Base-by-base conservation (phyloP, 2,888 invertebrate genomes). In the Drosophila putrida region DNA sequence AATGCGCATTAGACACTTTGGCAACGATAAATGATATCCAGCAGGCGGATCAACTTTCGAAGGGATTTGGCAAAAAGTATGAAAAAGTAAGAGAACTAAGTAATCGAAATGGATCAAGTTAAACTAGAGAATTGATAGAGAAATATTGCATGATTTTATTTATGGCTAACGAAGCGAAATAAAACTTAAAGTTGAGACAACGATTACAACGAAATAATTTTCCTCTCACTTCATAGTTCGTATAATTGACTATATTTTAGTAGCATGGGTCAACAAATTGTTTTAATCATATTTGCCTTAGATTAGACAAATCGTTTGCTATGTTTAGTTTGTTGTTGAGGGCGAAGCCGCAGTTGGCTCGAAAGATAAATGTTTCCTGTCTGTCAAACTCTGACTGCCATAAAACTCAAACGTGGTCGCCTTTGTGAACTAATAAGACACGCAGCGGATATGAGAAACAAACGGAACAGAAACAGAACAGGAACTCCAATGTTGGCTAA, bases 321-420 rank as follows among this genome's bases (percentile, higher is more conserved):
- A 66, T 79, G 78, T 74, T 71, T 59, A 66, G 71, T 65, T 83
- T 8, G 46, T 35, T 55, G 6, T 25, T 44, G 35, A 20, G 9
- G 10, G 43, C 13, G 31, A 10, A 53, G 27, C 41, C 36, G 11
- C 25, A 55, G 46, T 44, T 44, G 8, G 43, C 20, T 10, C 27
- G 63, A 15, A 78, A 64, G 75, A 75, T 64, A 78, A 78, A 75
- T 76, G 79, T 44, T 27, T 31, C 43, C 50, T 78, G 69, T 75
- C 75, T 75, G 69, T 78, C 75, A 78, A 73, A 57, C 44, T 74
- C 78, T 78, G 74, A 36, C 43, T 78, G 71, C 60, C 77, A 88
- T 88, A 88, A 85, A 88, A 83, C 78, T 82, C 71, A 78, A 86
- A 78, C 77, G 86, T 83, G 86, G 70, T 77, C 78, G 69, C 68